A percentile compares a stretch with the other conserved stretches of the same genome.
phyloP scores from a whole-genome alignment of 1,140 invertebrate species.

The Octopus sinensis region DNA sequence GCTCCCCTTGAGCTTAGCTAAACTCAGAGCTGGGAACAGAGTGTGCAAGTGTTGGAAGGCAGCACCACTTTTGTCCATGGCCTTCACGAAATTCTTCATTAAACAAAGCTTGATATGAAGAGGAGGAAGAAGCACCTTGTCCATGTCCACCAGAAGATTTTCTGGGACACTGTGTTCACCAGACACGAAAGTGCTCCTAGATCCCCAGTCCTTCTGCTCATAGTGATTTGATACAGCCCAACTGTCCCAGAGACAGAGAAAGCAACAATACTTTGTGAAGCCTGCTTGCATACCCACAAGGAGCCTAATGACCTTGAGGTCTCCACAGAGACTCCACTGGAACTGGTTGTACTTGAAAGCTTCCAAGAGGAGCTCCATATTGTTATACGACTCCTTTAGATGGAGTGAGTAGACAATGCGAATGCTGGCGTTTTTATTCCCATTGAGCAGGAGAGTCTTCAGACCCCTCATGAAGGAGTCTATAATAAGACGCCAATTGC shows the following conservation, averaged over 20 bases:
- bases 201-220: neutral
- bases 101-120: neutral
- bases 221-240: neutral
- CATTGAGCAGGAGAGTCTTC: neutral
- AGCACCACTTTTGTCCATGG: neutral
- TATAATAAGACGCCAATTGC: neutral
- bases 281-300: neutral
- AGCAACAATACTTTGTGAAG: neutral
- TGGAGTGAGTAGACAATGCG: neutral
- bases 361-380: neutral
- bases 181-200: neutral
- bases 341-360: too few relatives aligned
- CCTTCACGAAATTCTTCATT: neutral
- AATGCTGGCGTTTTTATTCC: neutral
- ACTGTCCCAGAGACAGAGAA: constrained; percentile 4
- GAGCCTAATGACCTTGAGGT: too few relatives aligned
- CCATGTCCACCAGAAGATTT: neutral
- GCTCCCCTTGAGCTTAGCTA: neutral
- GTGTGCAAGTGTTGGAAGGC: neutral
- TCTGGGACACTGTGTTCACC: neutral
- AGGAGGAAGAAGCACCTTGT: neutral
- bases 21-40: neutral
- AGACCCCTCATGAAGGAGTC: neutral
- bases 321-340: too few relatives aligned
- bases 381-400: neutral